phyloP scores from a whole-genome alignment of 2,888 invertebrate genomes.

The Helleia helle region DNA sequence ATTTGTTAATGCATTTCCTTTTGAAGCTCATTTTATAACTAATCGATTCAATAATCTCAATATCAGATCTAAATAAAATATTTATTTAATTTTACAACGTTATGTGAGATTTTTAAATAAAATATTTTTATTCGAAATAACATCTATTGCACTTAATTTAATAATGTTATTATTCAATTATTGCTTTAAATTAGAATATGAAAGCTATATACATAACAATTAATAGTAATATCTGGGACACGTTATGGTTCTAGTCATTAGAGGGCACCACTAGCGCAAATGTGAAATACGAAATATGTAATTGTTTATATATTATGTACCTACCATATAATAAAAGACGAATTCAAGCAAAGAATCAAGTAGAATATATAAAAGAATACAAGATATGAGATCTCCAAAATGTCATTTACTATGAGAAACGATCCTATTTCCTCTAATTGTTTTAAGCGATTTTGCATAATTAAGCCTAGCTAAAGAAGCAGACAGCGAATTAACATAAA shows the following conservation, averaged over 20 bases:
- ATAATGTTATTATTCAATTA: constrained; percentile 41
- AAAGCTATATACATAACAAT: constrained; percentile 41
- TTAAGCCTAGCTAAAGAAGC: too few species aligned
- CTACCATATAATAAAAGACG: too few species aligned
- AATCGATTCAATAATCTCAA: constrained; percentile 52
- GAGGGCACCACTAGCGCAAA: constrained; percentile 8
- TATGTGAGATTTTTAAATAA: constrained; percentile 37
- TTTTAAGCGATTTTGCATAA: too few species aligned
- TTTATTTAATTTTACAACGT: constrained; percentile 25
- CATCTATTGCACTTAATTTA: constrained; percentile 64
- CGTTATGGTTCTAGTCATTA: constrained; percentile 17
- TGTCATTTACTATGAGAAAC: too few species aligned
- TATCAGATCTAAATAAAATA: constrained; percentile 62
- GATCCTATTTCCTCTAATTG: too few species aligned
- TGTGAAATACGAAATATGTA: too few species aligned
- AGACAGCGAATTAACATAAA: too few species aligned
- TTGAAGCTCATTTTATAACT: constrained; percentile 1
- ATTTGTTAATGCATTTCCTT: too few species aligned
- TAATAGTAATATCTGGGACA: constrained; percentile 24
- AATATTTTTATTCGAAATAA: constrained; percentile 55
- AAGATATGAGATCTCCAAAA: too few species aligned
- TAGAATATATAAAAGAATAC: too few species aligned
- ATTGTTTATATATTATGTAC: too few species aligned
- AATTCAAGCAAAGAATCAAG: too few species aligned
- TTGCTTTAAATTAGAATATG: constrained; percentile 48